These are phyloP conservation scores for Peucedramus taeniatus DNA, from an alignment of 2,113 vertebrate species.

Conservation along the genomic window DNA sequence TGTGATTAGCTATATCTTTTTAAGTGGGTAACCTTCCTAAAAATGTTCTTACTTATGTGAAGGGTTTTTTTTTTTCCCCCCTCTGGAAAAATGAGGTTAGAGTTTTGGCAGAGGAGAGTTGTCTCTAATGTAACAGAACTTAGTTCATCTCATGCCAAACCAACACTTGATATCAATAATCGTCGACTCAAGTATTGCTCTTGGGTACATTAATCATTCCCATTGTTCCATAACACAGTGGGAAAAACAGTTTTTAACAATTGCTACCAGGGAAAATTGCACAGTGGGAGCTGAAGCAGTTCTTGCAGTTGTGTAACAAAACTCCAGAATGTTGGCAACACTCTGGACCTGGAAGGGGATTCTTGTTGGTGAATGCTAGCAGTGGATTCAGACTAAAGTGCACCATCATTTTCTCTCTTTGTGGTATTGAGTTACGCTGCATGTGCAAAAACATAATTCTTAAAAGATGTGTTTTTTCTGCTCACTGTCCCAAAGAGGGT, in stretches of 20 bases:
- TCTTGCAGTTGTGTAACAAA: slow-evolving; percentile 29
- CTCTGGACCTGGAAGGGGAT: not conserved
- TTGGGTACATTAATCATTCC: slow-evolving; percentile 20
- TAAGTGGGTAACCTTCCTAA: not conserved
- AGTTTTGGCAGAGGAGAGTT: not conserved
- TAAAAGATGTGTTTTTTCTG: not conserved
- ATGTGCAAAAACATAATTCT: not conserved
- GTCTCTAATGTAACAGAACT: not conserved
- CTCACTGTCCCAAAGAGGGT: not conserved
- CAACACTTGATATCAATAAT: slow-evolving; percentile 22
- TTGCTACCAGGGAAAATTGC: not conserved
- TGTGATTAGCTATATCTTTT: not conserved
- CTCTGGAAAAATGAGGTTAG: not conserved
- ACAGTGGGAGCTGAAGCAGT: not conserved
- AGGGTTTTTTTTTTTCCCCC: not conserved
- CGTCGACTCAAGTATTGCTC: not conserved
- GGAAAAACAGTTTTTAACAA: slow-evolving; percentile 25
- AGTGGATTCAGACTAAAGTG: not conserved
- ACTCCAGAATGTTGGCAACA: not conserved
- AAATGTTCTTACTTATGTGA: not conserved
- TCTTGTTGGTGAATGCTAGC: not conserved
- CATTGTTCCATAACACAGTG: slow-evolving; percentile 20
- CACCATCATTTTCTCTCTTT: not conserved
- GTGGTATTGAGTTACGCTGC: not conserved
- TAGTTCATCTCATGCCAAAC: slow-evolving; percentile 25